phyloP scores from a whole-genome alignment of 2,888 invertebrate species.

The Stenurella melanura region DNA sequence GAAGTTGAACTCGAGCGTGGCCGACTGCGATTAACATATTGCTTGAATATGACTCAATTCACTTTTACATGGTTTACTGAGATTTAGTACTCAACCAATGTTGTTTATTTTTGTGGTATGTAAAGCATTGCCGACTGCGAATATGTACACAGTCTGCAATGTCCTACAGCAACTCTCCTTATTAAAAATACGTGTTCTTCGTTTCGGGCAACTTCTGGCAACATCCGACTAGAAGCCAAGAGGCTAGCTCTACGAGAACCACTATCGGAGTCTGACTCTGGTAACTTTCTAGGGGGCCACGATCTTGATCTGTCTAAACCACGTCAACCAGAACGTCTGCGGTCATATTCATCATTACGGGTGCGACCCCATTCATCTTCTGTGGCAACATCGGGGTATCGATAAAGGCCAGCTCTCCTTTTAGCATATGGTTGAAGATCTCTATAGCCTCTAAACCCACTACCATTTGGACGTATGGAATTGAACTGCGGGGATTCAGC shows the following conservation, averaged over 20 bases:
- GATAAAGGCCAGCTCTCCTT: slow-evolving; percentile 81
- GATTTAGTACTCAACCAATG: no score
- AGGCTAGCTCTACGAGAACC: slow-evolving; percentile 84
- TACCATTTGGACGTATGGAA: no score
- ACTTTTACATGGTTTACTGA: no score
- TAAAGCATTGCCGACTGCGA: no score
- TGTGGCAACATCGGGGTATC: slow-evolving; percentile 79
- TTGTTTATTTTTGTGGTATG: no score
- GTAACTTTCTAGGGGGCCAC: slow-evolving; percentile 83
- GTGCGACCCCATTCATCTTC: slow-evolving; percentile 85
- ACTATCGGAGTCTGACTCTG: slow-evolving; percentile 88
- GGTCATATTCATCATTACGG: slow-evolving; percentile 78
- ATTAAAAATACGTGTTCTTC: no score
- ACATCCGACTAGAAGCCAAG: slow-evolving; percentile 85
- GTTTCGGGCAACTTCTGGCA: slow-evolving; percentile 92
- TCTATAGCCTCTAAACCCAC: slow-evolving; percentile 65
- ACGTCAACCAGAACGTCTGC: slow-evolving; percentile 80
- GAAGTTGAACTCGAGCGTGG: no score
- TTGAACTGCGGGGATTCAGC: no score
- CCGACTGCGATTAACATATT: no score
- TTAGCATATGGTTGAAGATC: slow-evolving; percentile 78
- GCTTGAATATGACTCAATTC: no score
- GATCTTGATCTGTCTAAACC: slow-evolving; percentile 84
- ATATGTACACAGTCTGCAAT: no score
- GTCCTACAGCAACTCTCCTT: no score